Base-by-base conservation (phyloP, 1,140 invertebrate species). In the Hormaphis cornu region DNA sequence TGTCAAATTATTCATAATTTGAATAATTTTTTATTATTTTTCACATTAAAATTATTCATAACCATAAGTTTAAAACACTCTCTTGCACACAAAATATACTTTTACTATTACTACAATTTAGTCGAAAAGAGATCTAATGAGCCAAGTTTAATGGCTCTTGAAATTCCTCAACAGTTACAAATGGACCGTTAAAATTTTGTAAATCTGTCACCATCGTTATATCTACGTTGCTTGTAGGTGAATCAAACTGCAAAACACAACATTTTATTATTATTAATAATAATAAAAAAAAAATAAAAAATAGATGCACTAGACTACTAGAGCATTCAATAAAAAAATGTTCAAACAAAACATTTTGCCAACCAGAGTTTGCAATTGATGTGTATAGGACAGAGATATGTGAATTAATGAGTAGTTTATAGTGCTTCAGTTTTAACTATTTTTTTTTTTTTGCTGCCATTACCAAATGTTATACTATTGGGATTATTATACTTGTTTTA, bases 81-180 rank as follows among this genome's bases (percentile, higher is more conserved):
- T 50, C 9, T 3, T 24, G 28, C n/a, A 42, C 22, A 61, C 1
- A 26, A 24, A 18, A n/a, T n/a, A n/a, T n/a, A n/a, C n/a, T n/a
- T n/a, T n/a, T n/a, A n/a, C n/a, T n/a, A 18, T n/a, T n/a, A n/a
- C n/a, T n/a, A n/a, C n/a, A n/a, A n/a, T n/a, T n/a, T n/a, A 22
- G 2, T 14, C 1, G 33, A 9, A 12, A 10, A 61, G 22, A 61
- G 42, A 66, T 66, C 42, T 66, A 66, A 66, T 66, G 61, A 66
- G 61, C 61, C 26, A 66, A 48, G 12, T 66, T 66, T 3, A 66
- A 33, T 12, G 61, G 61, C 14, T 66, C 61, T 50, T 66, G 61
- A 5, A 66, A 30, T 20, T 66, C 61, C 8, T 66, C 28, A 1
- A 66, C 61, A 30, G 61, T 42, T 35, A 66, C 61, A 33, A 42